Percentiles rank a stretch among this genome's conserved stretches.
Conservation (phyloP, 1,140 invertebrate genomes). For the Drosophila setifemur region DNA sequence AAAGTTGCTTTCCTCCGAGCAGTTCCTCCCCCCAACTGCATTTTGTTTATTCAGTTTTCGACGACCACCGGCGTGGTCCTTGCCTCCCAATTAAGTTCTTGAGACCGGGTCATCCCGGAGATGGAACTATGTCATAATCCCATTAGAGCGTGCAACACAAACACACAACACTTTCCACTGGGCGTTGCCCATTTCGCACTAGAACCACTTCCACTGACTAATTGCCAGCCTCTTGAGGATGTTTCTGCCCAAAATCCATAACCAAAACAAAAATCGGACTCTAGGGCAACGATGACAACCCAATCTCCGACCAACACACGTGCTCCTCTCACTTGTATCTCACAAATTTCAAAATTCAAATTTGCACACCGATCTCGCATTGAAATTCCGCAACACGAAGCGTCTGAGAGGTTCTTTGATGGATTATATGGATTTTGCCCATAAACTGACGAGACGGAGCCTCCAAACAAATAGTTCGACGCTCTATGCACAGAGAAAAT, state of each 20-base stretch:
- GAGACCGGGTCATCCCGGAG: slow-evolving; percentile 10
- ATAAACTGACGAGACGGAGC: slow-evolving; percentile 65
- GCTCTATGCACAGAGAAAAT: slow-evolving; percentile 4
- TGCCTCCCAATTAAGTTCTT: slow-evolving; percentile 28
- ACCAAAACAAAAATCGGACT: not conserved
- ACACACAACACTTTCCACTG: slow-evolving; percentile 31
- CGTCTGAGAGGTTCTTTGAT: slow-evolving; percentile 79
- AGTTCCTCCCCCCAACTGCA: not conserved
- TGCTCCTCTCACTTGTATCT: slow-evolving; percentile 7
- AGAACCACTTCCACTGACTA: slow-evolving; percentile 7
- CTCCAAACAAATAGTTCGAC: slow-evolving; percentile 15
- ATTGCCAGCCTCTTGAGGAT: slow-evolving; percentile 56
- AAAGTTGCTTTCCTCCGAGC: not conserved
- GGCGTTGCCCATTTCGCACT: slow-evolving; percentile 37
- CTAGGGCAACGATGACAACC: slow-evolving; percentile 14
- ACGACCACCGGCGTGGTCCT: slow-evolving; percentile 18
- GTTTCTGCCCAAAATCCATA: not conserved
- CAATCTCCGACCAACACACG: slow-evolving; percentile 41
- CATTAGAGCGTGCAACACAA: slow-evolving; percentile 40
- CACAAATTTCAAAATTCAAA: not conserved
- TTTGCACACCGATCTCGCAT: slow-evolving; percentile 52
- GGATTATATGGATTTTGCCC: slow-evolving; percentile 81
- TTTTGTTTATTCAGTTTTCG: slow-evolving; percentile 7
- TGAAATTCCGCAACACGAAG: slow-evolving; percentile 64
- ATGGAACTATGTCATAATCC: slow-evolving; percentile 13